Percentiles rank a stretch among this genome's conserved stretches.
phyloP scores from a whole-genome alignment of 1,140 invertebrate species.

The Fopius arisanus region DNA sequence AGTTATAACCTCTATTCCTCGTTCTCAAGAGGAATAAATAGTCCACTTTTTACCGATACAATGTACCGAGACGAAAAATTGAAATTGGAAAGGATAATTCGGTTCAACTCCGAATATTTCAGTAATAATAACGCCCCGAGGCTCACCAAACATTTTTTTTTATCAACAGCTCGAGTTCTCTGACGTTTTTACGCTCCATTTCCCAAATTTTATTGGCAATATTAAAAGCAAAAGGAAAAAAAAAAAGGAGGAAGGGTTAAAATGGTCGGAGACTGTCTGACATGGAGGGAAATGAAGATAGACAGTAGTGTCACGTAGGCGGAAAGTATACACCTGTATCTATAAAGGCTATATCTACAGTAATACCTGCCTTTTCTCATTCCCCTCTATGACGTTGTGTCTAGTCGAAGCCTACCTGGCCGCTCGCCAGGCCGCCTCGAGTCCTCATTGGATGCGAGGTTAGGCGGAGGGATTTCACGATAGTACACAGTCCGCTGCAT shows the following conservation, averaged over 20 bases:
- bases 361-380: slow-evolving; percentile 4
- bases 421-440: slow-evolving; percentile 48
- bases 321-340: slow-evolving; percentile 28
- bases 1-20: slow-evolving; percentile 45
- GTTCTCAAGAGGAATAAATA: not conserved
- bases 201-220: slow-evolving; percentile 10
- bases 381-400: slow-evolving; percentile 39
- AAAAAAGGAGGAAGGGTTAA: not conserved
- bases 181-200: not conserved
- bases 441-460: slow-evolving; percentile 19
- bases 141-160: not conserved
- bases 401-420: slow-evolving; percentile 57
- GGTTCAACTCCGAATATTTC: not conserved
- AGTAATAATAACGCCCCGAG: not conserved
- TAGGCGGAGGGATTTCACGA: slow-evolving; percentile 28
- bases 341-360: slow-evolving; percentile 5
- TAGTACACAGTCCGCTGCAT: slow-evolving; percentile 43
- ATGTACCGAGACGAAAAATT: not conserved
- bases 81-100: not conserved
- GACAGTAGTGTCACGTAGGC: slow-evolving; percentile 36
- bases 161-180: not conserved
- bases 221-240: not conserved
- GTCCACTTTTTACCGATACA: not conserved
- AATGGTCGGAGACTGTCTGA: slow-evolving; percentile 6
- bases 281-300: slow-evolving; percentile 2